Percentiles rank a stretch among this genome's conserved stretches.
Evolutionary conservation across 35 echinoderm and acorn worm species (phyloP).

Genomic region (Diadema setosum): DNA sequence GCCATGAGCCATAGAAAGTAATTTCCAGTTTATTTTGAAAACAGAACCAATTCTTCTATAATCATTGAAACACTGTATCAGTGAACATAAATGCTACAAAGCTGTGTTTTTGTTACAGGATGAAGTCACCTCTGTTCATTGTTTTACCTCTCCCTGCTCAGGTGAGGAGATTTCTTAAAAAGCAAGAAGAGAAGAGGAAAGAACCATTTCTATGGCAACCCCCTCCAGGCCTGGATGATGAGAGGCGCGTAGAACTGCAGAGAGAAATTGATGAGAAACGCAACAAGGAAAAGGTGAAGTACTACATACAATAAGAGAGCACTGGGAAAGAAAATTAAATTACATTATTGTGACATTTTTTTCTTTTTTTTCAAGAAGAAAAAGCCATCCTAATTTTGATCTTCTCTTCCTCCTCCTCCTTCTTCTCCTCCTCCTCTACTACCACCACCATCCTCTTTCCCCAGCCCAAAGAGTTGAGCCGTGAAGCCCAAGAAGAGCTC

Average conservation of each 20-base stretch:
- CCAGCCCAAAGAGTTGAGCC: slow-evolving; percentile 62
- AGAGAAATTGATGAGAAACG: slow-evolving; percentile 54
- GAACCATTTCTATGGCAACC: slow-evolving; percentile 78
- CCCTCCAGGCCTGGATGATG: slow-evolving; percentile 87
- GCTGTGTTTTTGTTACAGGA: not conserved
- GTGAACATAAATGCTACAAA: too few species aligned
- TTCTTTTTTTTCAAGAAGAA: not conserved
- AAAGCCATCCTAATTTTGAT: not conserved
- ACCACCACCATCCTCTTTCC: not conserved
- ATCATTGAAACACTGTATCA: too few species aligned
- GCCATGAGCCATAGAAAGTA: too few species aligned
- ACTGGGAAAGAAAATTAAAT: not conserved
- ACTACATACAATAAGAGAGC: too few species aligned
- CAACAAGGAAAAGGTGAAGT: not conserved
- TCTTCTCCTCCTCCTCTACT: not conserved
- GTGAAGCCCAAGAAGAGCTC: slow-evolving; percentile 58
- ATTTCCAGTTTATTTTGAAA: too few species aligned
- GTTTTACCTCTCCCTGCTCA: slow-evolving; percentile 2
- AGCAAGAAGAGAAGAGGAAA: slow-evolving; percentile 57
- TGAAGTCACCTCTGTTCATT: not conserved
- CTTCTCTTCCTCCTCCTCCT: not conserved
- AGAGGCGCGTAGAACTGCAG: slow-evolving; percentile 88
- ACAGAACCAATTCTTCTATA: too few species aligned
- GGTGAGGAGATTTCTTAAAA: slow-evolving; percentile 76
- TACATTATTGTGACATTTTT: not conserved